Percentiles rank a stretch among this genome's conserved stretches.
These are phyloP conservation scores for Actinemys pallida DNA, from an alignment of 2,113 vertebrate species.

Conservation along the genomic window DNA sequence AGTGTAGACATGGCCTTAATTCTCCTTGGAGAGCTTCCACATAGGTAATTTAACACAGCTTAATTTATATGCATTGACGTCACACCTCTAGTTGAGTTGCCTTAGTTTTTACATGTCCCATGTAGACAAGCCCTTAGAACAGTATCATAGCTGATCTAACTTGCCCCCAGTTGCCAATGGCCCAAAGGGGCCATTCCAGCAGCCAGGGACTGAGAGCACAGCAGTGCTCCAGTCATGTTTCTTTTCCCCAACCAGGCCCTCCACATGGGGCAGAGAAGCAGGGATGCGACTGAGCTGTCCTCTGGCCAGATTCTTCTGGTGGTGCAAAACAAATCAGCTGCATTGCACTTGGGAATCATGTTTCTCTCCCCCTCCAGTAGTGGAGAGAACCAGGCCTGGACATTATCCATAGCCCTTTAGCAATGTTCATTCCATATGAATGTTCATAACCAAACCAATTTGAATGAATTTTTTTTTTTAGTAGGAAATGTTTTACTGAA, in stretches of 20 bases:
- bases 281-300: neutral
- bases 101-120: too few species aligned
- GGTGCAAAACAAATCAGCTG: neutral
- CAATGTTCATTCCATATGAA: neutral
- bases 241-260: neutral
- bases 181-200: neutral
- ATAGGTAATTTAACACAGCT: too few species aligned
- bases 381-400: neutral
- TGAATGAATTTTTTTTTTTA: neutral
- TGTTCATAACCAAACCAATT: neutral
- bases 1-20: too few species aligned
- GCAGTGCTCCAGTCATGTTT: neutral
- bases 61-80: too few species aligned
- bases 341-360: neutral
- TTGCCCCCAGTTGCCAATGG: neutral
- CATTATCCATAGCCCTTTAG: neutral
- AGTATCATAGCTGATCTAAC: neutral
- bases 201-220: neutral
- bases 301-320: neutral
- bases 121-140: neutral
- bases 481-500: neutral
- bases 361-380: neutral
- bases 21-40: too few species aligned
- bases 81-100: too few species aligned
- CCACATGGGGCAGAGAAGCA: neutral